These are phyloP conservation scores for Neodiprion pinetum DNA, from an alignment of 1,140 invertebrate genomes.

Conservation along the genomic window DNA sequence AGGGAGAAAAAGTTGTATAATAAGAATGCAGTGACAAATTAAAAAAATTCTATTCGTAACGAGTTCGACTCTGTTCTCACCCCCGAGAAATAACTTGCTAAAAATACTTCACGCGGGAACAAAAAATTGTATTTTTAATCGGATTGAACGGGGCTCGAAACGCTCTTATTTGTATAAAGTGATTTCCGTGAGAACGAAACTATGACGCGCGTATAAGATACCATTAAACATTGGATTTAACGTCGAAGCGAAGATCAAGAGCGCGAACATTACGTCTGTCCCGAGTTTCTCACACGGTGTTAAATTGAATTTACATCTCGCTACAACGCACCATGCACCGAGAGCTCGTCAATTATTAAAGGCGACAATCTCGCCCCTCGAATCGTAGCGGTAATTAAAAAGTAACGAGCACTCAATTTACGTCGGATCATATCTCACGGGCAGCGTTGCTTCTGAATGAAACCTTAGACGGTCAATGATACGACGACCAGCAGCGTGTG, in stretches of 20 bases:
- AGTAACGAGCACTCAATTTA: neutral
- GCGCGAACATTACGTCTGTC: neutral
- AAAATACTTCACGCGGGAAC: neutral
- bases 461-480: neutral
- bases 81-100: neutral
- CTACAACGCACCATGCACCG: too few relatives aligned
- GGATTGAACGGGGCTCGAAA: neutral
- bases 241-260: neutral
- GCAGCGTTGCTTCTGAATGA: neutral
- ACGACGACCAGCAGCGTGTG: neutral
- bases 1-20: too few relatives aligned
- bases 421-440: too few relatives aligned
- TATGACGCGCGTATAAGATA: neutral
- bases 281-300: neutral
- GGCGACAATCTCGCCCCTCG: neutral
- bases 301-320: too few relatives aligned
- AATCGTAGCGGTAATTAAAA: neutral
- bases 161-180: neutral
- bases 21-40: too few relatives aligned
- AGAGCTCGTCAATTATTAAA: neutral
- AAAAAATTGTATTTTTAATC: neutral
- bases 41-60: neutral
- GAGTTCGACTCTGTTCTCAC: conserved; percentile 1
- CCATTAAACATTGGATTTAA: too few relatives aligned
- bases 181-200: neutral